A percentile compares a stretch with the other conserved stretches of the same genome.
Conservation (phyloP, 2,113 vertebrate species). For the Corythornis cristatus region DNA sequence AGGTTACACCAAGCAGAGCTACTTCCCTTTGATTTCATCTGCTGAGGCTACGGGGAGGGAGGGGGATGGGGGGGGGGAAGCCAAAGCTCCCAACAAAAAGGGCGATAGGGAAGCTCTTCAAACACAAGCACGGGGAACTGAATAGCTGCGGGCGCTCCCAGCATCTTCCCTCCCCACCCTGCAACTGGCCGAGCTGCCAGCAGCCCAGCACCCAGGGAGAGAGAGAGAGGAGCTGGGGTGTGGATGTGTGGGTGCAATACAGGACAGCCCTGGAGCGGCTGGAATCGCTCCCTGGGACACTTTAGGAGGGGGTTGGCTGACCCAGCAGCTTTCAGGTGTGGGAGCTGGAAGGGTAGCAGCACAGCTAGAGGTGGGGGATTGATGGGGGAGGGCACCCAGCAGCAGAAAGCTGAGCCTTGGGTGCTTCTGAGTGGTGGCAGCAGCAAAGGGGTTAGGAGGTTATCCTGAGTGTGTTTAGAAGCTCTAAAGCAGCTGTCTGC, state of each 20-base stretch:
- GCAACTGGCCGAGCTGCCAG: neutral
- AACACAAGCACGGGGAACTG: conserved; percentile 37
- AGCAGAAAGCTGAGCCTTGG: neutral
- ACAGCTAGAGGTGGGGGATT: accelerated
- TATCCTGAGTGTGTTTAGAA: neutral
- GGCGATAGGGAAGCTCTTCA: conserved; percentile 66
- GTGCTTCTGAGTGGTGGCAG: neutral
- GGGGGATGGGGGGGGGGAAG: conserved; percentile 66
- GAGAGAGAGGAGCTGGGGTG: neutral
- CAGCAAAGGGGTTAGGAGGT: neutral
- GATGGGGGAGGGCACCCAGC: accelerated
- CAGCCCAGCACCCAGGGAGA: neutral
- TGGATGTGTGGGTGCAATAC: neutral
- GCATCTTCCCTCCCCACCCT: conserved; percentile 55
- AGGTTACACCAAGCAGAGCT: conserved; percentile 60
- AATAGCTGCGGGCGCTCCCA: conserved; percentile 53
- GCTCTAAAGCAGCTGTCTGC: neutral
- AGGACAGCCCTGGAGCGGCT: neutral
- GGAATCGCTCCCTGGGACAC: neutral
- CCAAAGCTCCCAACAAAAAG: conserved; percentile 38
- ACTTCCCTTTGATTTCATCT: conserved; percentile 69
- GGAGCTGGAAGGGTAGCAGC: neutral
- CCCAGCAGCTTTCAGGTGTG: neutral
- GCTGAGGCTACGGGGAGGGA: conserved; percentile 58
- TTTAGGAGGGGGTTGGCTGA: neutral